Evolutionary conservation across 2,113 vertebrate species (phyloP).

Genomic region (Rallus limicola): DNA sequence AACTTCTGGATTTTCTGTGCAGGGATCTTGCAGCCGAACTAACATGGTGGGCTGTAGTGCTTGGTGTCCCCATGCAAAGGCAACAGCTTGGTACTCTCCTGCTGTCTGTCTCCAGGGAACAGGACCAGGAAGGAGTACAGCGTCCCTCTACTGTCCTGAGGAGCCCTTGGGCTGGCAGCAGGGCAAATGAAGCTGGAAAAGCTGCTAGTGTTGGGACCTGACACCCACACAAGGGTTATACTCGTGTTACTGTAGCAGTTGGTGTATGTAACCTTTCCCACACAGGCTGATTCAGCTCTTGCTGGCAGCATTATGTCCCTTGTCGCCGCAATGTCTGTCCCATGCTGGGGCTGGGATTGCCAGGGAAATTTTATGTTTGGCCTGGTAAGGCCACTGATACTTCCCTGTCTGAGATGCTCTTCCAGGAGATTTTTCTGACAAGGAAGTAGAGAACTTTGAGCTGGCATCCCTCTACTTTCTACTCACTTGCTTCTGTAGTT

Average conservation of each 20-base stretch:
- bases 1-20: neutral
- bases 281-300: neutral
- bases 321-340: fast-evolving
- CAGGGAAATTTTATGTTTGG: neutral
- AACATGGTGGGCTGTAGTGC: fast-evolving
- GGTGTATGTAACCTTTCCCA: neutral
- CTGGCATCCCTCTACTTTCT: neutral
- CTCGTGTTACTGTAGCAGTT: neutral
- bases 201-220: neutral
- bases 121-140: neutral
- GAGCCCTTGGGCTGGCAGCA: neutral
- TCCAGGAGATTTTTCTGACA: neutral
- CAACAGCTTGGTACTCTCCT: neutral
- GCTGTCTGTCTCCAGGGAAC: fast-evolving
- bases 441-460: neutral
- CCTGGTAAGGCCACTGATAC: neutral
- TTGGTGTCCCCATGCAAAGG: neutral
- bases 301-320: neutral
- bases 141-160: neutral
- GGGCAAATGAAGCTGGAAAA: neutral
- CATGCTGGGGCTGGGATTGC: neutral
- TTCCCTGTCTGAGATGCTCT: neutral
- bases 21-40: neutral
- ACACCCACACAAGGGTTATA: neutral
- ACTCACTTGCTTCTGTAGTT: neutral